A percentile compares a stretch with the other conserved stretches of the same genome.
Evolutionary conservation across 2,113 vertebrate genomes (phyloP).

Genomic region (Cyprinus carpio): DNA sequence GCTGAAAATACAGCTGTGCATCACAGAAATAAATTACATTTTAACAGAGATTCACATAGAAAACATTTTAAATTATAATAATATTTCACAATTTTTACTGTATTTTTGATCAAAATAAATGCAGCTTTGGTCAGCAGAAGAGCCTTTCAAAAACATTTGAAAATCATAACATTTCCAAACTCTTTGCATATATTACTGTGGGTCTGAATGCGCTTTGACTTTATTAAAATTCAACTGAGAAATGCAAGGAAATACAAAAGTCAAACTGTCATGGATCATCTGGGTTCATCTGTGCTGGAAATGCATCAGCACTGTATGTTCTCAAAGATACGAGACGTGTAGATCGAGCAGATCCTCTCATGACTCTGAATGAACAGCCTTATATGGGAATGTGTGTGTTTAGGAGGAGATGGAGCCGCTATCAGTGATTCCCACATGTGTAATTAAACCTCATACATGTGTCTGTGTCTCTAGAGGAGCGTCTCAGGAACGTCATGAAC

Average conservation of each 20-base stretch:
- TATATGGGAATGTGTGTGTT: conserved; percentile 7
- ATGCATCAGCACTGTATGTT: background rate
- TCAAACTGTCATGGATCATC: background rate
- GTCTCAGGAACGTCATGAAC: background rate
- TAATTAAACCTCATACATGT: background rate
- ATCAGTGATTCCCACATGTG: conserved; percentile 22
- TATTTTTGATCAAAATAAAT: too few species aligned
- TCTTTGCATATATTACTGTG: background rate
- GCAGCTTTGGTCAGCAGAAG: too few species aligned
- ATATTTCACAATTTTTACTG: too few species aligned
- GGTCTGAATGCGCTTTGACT: background rate
- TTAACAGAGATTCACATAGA: too few species aligned
- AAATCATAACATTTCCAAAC: too few species aligned
- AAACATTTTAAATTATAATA: too few species aligned
- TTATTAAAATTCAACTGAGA: background rate
- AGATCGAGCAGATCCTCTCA: background rate
- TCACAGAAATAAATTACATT: too few species aligned
- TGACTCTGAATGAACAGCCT: background rate
- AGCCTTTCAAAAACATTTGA: too few species aligned
- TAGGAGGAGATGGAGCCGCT: background rate
- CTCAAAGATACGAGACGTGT: background rate
- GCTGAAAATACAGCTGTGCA: too few species aligned
- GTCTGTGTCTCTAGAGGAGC: background rate
- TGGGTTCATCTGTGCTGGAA: background rate
- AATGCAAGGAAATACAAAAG: background rate